Conservation (phyloP, 2,888 invertebrate species). For the Drosophila silvestris region DNA sequence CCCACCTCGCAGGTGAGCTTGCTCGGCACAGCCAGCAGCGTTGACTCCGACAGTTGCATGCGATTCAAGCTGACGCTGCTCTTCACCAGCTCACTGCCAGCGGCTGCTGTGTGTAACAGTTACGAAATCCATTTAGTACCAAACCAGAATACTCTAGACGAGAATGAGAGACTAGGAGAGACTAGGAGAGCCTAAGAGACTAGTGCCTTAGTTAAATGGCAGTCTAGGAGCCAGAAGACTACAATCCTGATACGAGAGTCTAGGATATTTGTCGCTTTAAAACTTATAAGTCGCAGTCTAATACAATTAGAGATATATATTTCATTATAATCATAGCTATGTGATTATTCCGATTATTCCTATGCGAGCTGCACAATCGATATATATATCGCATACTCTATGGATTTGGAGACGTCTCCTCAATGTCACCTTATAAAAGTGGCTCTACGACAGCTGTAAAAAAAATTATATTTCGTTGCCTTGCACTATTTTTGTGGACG, state of each 20-base stretch:
- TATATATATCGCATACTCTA: no score
- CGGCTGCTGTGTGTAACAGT: constrained; percentile 14
- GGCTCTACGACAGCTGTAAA: no score
- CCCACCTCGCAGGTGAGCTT: constrained; percentile 46
- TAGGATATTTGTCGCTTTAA: not conserved
- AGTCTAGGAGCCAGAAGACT: not conserved
- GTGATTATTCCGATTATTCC: not conserved
- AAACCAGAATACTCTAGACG: not conserved
- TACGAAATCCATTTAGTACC: not conserved
- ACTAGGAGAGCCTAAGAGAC: not conserved
- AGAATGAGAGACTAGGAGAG: not conserved
- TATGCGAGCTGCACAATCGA: no score
- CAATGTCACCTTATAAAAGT: no score
- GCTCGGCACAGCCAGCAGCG: constrained; percentile 23
- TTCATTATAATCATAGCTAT: not conserved
- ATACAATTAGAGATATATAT: not conserved
- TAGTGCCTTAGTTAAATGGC: not conserved
- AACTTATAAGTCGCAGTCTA: not conserved
- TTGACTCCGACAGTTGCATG: constrained; percentile 46
- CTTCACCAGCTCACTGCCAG: constrained; percentile 19
- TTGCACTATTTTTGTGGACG: not conserved
- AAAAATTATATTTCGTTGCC: no score
- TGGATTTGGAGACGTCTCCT: no score
- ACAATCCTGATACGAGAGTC: not conserved
- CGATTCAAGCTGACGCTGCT: constrained; percentile 37